phyloP scores from a whole-genome alignment of 2,113 vertebrate species.

The Passer montanus region DNA sequence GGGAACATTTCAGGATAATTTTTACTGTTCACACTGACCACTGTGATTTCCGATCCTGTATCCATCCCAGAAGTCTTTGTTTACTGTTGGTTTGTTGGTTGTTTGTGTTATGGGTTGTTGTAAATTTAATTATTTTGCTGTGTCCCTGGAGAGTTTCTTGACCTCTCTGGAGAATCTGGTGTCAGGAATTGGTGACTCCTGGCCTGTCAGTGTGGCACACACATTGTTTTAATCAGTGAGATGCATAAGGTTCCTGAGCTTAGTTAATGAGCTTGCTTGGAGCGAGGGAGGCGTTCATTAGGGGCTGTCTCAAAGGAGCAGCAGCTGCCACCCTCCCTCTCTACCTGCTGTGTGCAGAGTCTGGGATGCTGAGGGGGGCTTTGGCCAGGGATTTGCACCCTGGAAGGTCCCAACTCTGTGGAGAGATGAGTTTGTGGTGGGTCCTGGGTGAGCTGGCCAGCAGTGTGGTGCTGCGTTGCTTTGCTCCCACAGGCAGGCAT shows the following conservation, averaged over 20 bases:
- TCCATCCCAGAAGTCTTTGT: background rate
- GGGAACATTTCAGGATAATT: background rate
- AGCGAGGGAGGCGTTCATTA: background rate
- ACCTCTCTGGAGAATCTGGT: background rate
- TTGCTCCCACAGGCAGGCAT: background rate
- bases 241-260: background rate
- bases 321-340: background rate
- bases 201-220: accelerated
- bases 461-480: background rate
- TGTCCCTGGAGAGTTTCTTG: background rate
- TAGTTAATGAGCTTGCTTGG: background rate
- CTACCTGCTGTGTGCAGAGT: background rate
- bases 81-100: background rate
- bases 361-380: background rate
- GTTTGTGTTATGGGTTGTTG: background rate
- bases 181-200: background rate
- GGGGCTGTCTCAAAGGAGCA: background rate
- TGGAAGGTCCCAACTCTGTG: background rate
- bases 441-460: background rate
- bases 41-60: background rate
- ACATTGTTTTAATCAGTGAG: background rate
- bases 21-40: accelerated
- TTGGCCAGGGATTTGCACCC: background rate
- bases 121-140: background rate
- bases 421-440: background rate